Percentiles rank a stretch among this genome's conserved stretches.
These are phyloP conservation scores for Liolophura sinensis DNA, from an alignment of 1,140 invertebrate genomes.

Conservation along the genomic window DNA sequence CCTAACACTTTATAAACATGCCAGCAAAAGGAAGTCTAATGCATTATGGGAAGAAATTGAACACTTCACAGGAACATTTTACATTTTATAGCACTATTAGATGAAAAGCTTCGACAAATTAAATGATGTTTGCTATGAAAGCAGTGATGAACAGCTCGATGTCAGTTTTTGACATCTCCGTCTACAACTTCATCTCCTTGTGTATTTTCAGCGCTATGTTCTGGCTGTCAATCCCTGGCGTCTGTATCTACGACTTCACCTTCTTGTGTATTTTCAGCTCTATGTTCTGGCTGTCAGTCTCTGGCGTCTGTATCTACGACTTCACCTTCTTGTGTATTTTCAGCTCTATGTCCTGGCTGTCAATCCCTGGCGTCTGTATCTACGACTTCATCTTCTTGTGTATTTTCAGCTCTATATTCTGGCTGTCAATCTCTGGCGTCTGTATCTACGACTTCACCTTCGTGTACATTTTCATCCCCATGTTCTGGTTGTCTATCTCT, in stretches of 20 bases:
- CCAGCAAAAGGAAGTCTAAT: no score
- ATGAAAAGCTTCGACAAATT: no score
- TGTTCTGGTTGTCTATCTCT: slow-evolving; percentile 1
- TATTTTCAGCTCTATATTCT: slow-evolving; percentile 18
- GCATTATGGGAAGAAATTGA: no score
- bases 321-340: slow-evolving; percentile 16
- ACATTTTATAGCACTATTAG: no score
- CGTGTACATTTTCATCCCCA: slow-evolving; percentile 19
- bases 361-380: no score
- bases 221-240: not conserved
- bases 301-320: not conserved
- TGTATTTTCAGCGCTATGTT: slow-evolving; percentile 19
- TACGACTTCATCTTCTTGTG: slow-evolving; percentile 11
- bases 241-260: not conserved
- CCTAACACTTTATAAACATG: no score
- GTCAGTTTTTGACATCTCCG: no score
- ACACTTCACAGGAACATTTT: no score
- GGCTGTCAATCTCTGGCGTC: not conserved
- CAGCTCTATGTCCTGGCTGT: slow-evolving; percentile 14
- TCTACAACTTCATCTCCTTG: slow-evolving; percentile 7
- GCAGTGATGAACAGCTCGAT: no score
- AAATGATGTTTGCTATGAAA: no score
- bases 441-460: not conserved
- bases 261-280: slow-evolving; percentile 20
- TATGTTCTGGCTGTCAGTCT: slow-evolving; percentile 6